phyloP scores from a whole-genome alignment of 2,888 invertebrate species.

The Prenolepis imparis region DNA sequence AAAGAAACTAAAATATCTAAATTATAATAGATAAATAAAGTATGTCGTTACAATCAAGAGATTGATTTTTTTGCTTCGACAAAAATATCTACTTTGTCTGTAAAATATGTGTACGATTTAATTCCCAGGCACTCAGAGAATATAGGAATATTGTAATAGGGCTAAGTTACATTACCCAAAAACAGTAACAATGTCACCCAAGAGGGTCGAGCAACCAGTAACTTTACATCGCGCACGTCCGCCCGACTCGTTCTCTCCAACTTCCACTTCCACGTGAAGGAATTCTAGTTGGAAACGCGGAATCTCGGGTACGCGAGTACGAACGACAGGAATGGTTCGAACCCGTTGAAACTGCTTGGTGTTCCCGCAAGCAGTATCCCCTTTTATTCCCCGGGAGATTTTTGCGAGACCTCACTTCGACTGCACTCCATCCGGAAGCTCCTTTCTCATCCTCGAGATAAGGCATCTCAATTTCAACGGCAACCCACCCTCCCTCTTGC shows the following conservation, averaged over 20 bases:
- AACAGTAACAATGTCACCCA: constrained; percentile 50
- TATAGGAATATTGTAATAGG: background rate
- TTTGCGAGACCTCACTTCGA: constrained; percentile 74
- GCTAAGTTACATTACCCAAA: constrained; percentile 47
- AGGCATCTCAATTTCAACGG: constrained; percentile 82
- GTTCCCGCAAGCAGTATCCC: constrained; percentile 73
- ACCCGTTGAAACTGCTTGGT: constrained; percentile 66
- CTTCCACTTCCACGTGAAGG: constrained; percentile 68
- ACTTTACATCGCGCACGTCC: constrained; percentile 65
- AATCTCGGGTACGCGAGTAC: constrained; percentile 72
- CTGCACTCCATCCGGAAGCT: constrained; percentile 76
- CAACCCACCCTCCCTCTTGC: constrained; percentile 50
- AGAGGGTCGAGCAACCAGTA: constrained; percentile 37
- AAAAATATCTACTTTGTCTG: background rate
- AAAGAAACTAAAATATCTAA: background rate
- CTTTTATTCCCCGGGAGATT: constrained; percentile 79
- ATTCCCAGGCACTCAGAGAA: constrained; percentile 5
- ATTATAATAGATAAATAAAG: background rate
- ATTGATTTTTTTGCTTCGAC: background rate
- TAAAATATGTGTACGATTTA: background rate
- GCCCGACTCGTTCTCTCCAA: constrained; percentile 49
- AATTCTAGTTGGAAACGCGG: constrained; percentile 66
- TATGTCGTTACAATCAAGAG: background rate
- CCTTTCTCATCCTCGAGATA: constrained; percentile 80
- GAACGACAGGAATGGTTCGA: constrained; percentile 68